Conservation (phyloP, 2,888 invertebrate species). For the Eumerus sabulonum region DNA sequence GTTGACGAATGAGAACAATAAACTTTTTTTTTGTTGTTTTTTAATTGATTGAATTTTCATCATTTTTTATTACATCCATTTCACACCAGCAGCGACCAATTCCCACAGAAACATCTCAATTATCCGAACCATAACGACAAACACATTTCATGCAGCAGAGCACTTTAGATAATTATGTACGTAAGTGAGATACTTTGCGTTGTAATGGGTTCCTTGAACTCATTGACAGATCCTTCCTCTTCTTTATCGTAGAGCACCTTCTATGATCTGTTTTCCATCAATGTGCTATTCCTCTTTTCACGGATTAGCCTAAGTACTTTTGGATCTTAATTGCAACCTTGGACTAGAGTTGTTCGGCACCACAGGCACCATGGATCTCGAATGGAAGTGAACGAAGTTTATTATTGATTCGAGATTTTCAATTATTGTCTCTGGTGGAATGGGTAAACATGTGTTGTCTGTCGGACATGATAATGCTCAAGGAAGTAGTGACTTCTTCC, state of each 20-base stretch:
- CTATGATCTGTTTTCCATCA: slow-evolving; percentile 4
- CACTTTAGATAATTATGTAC: slow-evolving; percentile 5
- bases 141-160: not conserved
- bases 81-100: too few species aligned
- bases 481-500: too few species aligned
- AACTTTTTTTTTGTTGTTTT: too few species aligned
- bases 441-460: slow-evolving; percentile 38
- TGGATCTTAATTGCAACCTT: slow-evolving; percentile 24
- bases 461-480: not conserved
- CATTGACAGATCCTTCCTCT: slow-evolving; percentile 14
- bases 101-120: too few species aligned
- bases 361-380: not conserved
- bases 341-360: slow-evolving; percentile 29
- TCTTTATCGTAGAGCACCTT: slow-evolving; percentile 5
- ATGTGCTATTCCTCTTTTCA: not conserved
- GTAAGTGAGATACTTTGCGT: slow-evolving; percentile 14
- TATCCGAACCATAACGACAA: too few species aligned
- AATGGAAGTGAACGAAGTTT: slow-evolving; percentile 29
- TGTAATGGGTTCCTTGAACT: slow-evolving; percentile 41
- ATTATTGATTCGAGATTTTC: slow-evolving; percentile 45
- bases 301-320: slow-evolving; percentile 14
- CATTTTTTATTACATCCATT: too few species aligned
- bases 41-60: too few species aligned
- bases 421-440: slow-evolving; percentile 21
- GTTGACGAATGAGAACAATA: too few species aligned